Conservation (phyloP, 2,113 vertebrate genomes). For the Limnothrissa miodon region DNA sequence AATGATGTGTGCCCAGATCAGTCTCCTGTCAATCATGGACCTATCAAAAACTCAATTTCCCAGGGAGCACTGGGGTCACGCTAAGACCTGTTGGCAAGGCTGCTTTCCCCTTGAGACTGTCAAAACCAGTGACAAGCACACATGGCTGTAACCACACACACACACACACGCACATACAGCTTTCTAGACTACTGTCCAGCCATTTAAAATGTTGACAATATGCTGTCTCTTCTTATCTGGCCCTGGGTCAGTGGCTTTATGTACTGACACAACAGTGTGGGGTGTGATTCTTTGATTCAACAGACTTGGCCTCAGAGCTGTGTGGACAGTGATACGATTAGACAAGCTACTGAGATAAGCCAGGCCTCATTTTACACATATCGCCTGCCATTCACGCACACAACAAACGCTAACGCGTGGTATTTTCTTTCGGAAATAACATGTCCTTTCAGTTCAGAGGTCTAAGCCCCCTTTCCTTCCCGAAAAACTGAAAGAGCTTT, state of each 20-base stretch:
- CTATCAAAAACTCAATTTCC: conserved; percentile 45
- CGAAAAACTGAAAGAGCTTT: no score
- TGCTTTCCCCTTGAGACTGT: conserved; percentile 5
- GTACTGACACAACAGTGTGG: neutral
- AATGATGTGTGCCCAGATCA: conserved; percentile 32
- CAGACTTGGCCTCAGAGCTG: neutral
- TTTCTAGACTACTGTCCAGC: neutral
- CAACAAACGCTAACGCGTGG: neutral
- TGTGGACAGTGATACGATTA: neutral
- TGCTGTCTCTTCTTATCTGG: conserved; percentile 11
- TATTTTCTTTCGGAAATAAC: neutral
- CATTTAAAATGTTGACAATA: neutral
- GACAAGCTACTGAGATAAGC: neutral
- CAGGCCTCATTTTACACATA: neutral
- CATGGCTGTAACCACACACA: neutral
- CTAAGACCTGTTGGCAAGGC: conserved; percentile 8
- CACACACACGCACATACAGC: neutral
- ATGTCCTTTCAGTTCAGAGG: neutral
- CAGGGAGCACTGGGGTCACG: conserved; percentile 33
- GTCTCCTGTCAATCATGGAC: conserved; percentile 33
- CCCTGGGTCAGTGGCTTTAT: neutral
- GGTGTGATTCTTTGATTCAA: neutral
- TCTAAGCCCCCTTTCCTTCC: no score
- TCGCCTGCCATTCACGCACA: neutral
- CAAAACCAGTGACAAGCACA: neutral